These are phyloP conservation scores for Mus spicilegus DNA, from an alignment of 2,113 vertebrate species.

Conservation along the genomic window DNA sequence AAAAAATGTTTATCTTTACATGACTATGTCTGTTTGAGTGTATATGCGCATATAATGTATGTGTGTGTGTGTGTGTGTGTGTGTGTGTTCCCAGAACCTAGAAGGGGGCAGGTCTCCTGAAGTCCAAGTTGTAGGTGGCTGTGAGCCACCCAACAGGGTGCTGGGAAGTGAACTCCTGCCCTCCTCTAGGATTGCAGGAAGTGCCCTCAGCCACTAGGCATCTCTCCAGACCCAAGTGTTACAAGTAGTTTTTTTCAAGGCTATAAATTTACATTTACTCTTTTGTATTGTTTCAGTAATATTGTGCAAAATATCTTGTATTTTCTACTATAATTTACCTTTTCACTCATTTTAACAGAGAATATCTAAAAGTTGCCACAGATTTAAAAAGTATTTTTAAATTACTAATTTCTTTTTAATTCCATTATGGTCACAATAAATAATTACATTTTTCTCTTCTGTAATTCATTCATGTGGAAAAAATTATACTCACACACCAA, in stretches of 20 bases:
- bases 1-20: background rate
- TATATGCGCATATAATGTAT: too few species aligned
- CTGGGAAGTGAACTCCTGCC: background rate
- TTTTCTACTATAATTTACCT: background rate
- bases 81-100: background rate
- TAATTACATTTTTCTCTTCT: background rate
- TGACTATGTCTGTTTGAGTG: background rate
- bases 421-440: background rate
- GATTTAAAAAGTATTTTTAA: background rate
- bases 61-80: too few species aligned
- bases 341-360: background rate
- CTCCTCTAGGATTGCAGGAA: background rate
- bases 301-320: background rate
- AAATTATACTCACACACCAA: background rate
- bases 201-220: background rate
- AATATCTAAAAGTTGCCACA: conserved; percentile 1
- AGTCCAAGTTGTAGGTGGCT: background rate
- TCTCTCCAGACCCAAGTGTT: background rate
- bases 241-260: background rate
- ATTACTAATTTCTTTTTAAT: background rate
- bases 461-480: background rate
- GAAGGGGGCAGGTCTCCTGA: background rate
- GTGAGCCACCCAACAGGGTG: background rate
- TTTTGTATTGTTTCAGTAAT: background rate
- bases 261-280: background rate